Evolutionary conservation across 2,888 invertebrate genomes (phyloP), one percentile per base, ranked within the genome.

Genomic region (Megastigmus dorsalis): DNA sequence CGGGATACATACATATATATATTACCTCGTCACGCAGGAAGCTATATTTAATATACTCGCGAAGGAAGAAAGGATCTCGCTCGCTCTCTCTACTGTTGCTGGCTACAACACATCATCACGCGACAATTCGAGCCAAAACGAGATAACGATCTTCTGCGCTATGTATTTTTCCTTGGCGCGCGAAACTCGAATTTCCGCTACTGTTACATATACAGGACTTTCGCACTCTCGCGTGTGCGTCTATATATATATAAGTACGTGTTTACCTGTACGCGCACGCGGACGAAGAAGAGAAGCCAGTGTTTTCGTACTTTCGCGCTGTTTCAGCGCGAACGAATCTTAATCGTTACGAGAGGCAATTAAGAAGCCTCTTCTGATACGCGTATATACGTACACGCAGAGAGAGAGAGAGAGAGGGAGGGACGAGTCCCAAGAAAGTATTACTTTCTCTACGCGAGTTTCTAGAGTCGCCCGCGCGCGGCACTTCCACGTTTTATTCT

Each of bases 401-500:
- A n/a, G n/a, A n/a, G n/a, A n/a, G n/a, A n/a, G n/a, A n/a, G n/a
- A n/a, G n/a, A n/a, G n/a, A n/a, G n/a, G n/a, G n/a, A n/a, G n/a
- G n/a, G n/a, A n/a, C n/a, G n/a, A n/a, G n/a, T 74, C 68, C 77
- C 78, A 84, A 77, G 84, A 85, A 84, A 85, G 81, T 81, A 81
- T 80, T 79, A 83, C 86, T 85, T 85, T 85, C 86, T 82, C 85
- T 80, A 50, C 41, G 45, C 38, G 45, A 81, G 79, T 82, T 82
- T 82, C 82, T 81, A 80, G 74, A 63, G n/a, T n/a, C n/a, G n/a
- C 48, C 45, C 50, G 45, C 75, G 26, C 30, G 23, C 28, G 50
- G 67, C 69, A 67, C 72, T 74, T 67, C 60, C 72, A 65, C 71
- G 52, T 65, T 55, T 15, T 52, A 45, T 57, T 50, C 55, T 36